phyloP scores from a whole-genome alignment of 2,888 invertebrate genomes.

The Drosophila longiperda region DNA sequence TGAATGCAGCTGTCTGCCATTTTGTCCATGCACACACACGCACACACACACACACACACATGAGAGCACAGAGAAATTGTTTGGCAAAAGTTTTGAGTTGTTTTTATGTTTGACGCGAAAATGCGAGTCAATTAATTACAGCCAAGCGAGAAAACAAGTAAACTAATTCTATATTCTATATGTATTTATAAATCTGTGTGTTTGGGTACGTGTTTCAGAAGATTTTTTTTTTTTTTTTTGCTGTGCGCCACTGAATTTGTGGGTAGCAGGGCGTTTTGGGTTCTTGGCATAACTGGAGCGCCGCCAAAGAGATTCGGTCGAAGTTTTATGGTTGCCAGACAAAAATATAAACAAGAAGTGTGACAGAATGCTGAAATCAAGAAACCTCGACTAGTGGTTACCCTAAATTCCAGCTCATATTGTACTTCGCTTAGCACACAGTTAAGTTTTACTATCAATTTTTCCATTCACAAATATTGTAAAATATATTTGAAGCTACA shows the following conservation, averaged over 20 bases:
- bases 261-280: slow-evolving; percentile 21
- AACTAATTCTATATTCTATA: background rate
- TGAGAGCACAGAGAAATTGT: slow-evolving; percentile 38
- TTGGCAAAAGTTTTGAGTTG: slow-evolving; percentile 57
- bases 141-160: slow-evolving; percentile 44
- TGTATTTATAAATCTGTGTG: background rate
- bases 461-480: background rate
- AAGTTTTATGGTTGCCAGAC: slow-evolving; percentile 56
- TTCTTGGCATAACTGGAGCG: slow-evolving; percentile 18
- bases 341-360: slow-evolving; percentile 29
- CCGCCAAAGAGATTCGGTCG: slow-evolving; percentile 33
- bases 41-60: slow-evolving; percentile 1
- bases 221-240: slow-evolving; percentile 11
- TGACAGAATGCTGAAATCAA: background rate
- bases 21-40: slow-evolving; percentile 23
- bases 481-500: background rate
- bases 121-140: slow-evolving; percentile 76
- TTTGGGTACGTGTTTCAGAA: slow-evolving; percentile 39
- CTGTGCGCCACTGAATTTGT: slow-evolving; percentile 49
- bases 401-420: background rate
- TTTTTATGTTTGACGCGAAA: slow-evolving; percentile 63
- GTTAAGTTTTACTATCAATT: background rate
- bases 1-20: slow-evolving; percentile 51
- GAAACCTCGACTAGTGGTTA: background rate
- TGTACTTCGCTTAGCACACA: background rate